phyloP scores from a whole-genome alignment of 2,797 vertebrate species.

The Enteromius treurensis region DNA sequence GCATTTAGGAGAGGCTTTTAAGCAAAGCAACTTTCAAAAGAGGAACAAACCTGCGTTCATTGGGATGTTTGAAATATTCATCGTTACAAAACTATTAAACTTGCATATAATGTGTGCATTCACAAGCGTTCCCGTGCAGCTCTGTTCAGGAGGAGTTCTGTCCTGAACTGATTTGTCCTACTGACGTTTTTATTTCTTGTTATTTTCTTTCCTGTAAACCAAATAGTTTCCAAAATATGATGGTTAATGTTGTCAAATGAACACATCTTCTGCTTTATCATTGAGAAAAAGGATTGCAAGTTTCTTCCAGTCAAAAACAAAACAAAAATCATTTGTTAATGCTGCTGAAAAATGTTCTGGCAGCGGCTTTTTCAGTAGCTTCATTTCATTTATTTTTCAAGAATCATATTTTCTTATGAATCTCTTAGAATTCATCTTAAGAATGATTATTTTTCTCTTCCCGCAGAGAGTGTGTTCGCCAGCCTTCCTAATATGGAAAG shows the following conservation, averaged over 20 bases:
- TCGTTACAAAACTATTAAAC: background rate
- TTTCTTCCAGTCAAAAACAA: background rate
- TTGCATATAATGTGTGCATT: background rate
- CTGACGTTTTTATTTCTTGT: background rate
- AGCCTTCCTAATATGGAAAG: slow-evolving; percentile 96
- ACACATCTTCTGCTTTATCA: background rate
- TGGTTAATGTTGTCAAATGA: background rate
- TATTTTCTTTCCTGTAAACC: background rate
- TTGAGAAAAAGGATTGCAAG: background rate
- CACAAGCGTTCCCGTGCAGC: background rate
- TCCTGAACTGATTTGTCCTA: background rate
- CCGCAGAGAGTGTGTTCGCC: slow-evolving; percentile 88
- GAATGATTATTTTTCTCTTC: background rate
- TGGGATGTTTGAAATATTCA: background rate
- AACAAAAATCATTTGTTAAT: background rate
- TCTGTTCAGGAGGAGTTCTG: background rate
- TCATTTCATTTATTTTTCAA: background rate
- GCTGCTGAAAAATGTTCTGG: background rate
- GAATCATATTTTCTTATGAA: background rate
- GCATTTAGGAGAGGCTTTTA: background rate
- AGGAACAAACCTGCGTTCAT: background rate
- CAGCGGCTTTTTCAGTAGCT: background rate
- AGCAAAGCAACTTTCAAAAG: background rate
- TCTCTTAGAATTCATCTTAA: background rate
- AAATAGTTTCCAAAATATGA: background rate